Evolutionary conservation across 2,888 invertebrate species (phyloP), one percentile per base, ranked within the genome.

Genomic region (Formica aserva): DNA sequence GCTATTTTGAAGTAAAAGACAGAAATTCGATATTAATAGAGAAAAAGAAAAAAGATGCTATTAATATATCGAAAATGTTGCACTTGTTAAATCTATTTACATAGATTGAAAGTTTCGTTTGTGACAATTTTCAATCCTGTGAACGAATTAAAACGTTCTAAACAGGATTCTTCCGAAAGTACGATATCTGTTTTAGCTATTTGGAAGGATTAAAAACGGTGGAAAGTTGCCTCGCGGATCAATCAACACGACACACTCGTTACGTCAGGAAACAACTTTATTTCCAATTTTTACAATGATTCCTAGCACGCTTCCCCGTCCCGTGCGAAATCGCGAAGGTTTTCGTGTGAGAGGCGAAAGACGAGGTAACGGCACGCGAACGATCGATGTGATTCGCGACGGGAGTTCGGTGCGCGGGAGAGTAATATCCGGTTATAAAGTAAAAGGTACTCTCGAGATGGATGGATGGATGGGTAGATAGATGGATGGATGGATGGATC

Each of bases 341-440:
- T 77, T 52, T 77, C 67, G 55, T 52, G 66, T 38, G 35, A 67
- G 67, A 77, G 38, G 15, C 38, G 55, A 67, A 55, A 77, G 71
- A 74, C 82, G 72, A 85, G 83, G 80, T 76, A 78, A 78, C 78
- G 72, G 76, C 82, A 82, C 63, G 62, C 66, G 45, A 45, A 41
- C 35, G 72, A 69, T 57, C 63, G 71, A 77, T 57, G 48, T 32
- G 77, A 29, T 67, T 67, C 74, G 67, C 66, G 55, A 67, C 52
- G 65, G 35, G 66, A 63, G 69, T 57, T 41, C 18, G 57, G 67
- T 26, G 38, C 26, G 38, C 29, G 55, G 26, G 29, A 22, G 71
- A 71, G 26, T 80, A 72, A 80, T 71, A 80, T 80, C 71, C 78
- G 72, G 67, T 77, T 67, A 57, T 67, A 60, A 80, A 71, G 72